These are phyloP conservation scores for Trissolcus japonicus DNA, from an alignment of 2,888 invertebrate species.

Conservation along the genomic window DNA sequence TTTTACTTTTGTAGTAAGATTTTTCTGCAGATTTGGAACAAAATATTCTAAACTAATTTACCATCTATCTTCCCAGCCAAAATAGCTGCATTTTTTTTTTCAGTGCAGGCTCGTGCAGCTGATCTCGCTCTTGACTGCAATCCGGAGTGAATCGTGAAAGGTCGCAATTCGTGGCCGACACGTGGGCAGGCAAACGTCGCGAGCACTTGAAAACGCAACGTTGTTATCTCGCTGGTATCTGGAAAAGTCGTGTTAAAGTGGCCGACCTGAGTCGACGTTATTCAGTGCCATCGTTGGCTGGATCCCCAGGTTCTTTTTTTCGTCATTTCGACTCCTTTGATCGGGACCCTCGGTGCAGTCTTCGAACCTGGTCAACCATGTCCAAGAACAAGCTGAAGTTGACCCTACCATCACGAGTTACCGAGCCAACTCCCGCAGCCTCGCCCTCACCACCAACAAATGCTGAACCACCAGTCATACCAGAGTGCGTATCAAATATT, in stretches of 20 bases:
- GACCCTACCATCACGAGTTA: slow-evolving; percentile 92
- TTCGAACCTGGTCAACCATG: slow-evolving; percentile 78
- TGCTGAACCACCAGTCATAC: slow-evolving; percentile 71
- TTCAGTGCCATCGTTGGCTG: slow-evolving; percentile 11
- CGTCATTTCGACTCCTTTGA: slow-evolving; percentile 15
- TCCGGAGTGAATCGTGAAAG: background rate
- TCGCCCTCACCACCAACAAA: slow-evolving; percentile 77
- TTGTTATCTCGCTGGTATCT: background rate
- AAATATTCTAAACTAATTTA: no score
- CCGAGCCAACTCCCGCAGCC: slow-evolving; percentile 82
- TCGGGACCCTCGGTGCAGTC: slow-evolving; percentile 14
- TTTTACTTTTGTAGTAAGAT: no score
- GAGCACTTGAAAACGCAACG: background rate
- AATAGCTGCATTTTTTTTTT: no score
- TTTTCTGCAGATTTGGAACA: no score
- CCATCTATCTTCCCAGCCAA: no score
- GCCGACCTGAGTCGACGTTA: slow-evolving; percentile 8
- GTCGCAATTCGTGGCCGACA: background rate
- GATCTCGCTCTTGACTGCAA: background rate
- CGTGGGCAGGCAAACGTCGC: background rate
- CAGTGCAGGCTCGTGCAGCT: slow-evolving; percentile 5
- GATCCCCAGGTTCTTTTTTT: slow-evolving; percentile 12
- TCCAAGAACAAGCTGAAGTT: slow-evolving; percentile 94
- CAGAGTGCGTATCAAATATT: slow-evolving; percentile 67
- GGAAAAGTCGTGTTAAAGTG: slow-evolving; percentile 10